Evolutionary conservation across 2,113 vertebrate species (phyloP), one percentile per base, ranked within the genome.

Genomic region (Delphinus delphis): DNA sequence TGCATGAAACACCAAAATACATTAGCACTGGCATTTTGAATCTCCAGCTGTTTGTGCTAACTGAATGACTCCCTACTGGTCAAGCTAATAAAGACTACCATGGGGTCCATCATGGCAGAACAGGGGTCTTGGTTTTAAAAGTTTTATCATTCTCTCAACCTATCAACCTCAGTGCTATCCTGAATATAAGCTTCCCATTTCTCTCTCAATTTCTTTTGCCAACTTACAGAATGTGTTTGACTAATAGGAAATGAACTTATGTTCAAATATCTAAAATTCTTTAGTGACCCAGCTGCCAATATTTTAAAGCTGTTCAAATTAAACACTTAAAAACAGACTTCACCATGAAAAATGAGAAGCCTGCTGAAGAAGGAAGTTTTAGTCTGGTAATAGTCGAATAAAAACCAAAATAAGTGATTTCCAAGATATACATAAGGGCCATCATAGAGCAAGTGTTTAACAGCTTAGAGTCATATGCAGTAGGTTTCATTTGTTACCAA

Each of bases 401-500:
- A 97, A 97, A 98, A 97, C 73, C 2, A 26, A 97, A 21, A 62
- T 60, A 92, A 94, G 33, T 95, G 85, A 97, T 89, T 97, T 90
- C 74, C 90, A 97, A 62, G 97, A 21, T 79, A 95, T 92, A 94
- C 97, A 81, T 79, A 80, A 68, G 90, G 98, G 93, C 96, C 97
- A 97, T 87, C 95, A 98, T 94, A 98, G 88, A 93, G 60, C 96
- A 93, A 94, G 97, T 97, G 96, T 97, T 98, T 95, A 98, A 98
- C 92, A 98, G 62, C 73, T 98, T 98, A 97, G 98, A 98, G 97
- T 98, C 96, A 96, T 92, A 98, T 81, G 93, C 77, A 97, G 96
- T 97, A 98, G 98, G 96, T 97, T 98, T 97, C 96, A 97, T 97
- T 88, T 97, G 88, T 98, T 97, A 98, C 96, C 97, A 98, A 98